Base-by-base conservation (phyloP, 2,113 vertebrate genomes). In the Pungitius pungitius region DNA sequence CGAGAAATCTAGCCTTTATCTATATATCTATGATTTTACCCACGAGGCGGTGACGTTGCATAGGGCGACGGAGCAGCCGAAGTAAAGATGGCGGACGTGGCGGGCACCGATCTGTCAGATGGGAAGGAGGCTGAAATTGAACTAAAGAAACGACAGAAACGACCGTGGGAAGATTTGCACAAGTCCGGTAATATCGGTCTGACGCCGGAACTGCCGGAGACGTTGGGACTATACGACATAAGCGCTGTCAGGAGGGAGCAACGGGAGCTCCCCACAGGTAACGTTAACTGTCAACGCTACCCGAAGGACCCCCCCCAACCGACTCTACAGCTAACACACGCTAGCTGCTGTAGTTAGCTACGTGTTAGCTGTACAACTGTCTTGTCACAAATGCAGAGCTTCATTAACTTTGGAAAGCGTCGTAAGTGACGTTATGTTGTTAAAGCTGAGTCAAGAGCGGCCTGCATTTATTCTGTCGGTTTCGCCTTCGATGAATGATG, bases 41-140 rank as follows among this genome's bases (percentile, higher is more conserved):
- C 39, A 9, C 68, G 8, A 0, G 2, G 39, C 2, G 56, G 43
- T 81, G 77, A 85, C 78, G 85, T 87, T 2, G 57, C 71, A 61
- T 63, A 8, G 65, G 12, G 85, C 77, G 73, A 77, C 73, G 51
- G 57, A n/a, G 37, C 57, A n/a, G 54, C 70, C 64, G 65, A 60
- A 84, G 72, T 81, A 90, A 94, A 94, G 88, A 94, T 95, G 94
- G 94, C 94, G 92, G 94, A 93, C 61, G 15, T 70, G 69, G 65
- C 62, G 68, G 85, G 78, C 62, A 80, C 56, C 30, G 83, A 87
- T 64, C 83, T 89, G 85, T 92, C 91, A 75, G 93, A 92, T 2
- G 90, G 90, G 66, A 93, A 92, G 76, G 90, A 93, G 69, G 22
- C 73, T 1, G 86, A 90, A 43, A 80, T 56, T 40, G 89, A 90